phyloP scores from a whole-genome alignment of 2,113 vertebrate species.

The Brachypodius melanocephalos region DNA sequence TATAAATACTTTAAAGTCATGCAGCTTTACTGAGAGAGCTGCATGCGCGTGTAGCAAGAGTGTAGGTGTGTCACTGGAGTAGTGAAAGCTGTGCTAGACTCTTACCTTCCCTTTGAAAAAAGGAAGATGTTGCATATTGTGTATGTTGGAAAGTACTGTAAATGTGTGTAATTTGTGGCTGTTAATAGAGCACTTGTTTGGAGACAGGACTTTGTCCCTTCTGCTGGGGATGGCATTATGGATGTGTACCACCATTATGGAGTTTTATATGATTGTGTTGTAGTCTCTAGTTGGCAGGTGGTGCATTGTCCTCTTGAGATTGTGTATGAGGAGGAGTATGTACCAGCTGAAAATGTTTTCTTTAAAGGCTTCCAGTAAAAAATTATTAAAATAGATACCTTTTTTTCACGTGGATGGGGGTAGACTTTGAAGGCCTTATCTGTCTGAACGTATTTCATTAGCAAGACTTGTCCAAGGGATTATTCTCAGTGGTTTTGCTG shows the following conservation, averaged over 20 bases:
- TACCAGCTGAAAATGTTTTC: not conserved
- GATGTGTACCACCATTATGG: accelerated
- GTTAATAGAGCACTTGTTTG: not conserved
- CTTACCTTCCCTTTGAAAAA: not conserved
- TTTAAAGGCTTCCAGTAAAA: not conserved
- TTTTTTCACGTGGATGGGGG: not conserved
- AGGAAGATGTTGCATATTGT: not conserved
- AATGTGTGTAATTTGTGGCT: not conserved
- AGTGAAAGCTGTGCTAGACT: not conserved
- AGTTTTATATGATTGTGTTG: not conserved
- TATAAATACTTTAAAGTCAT: not conserved
- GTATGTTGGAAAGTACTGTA: not conserved
- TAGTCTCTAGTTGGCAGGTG: not conserved
- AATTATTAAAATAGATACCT: not conserved
- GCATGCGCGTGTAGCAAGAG: not conserved
- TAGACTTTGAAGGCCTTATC: not conserved
- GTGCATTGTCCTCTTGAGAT: not conserved
- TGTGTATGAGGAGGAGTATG: not conserved
- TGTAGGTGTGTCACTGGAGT: not conserved
- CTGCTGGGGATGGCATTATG: not conserved
- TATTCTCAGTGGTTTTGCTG: not conserved
- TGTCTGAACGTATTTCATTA: not conserved
- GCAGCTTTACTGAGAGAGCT: not conserved
- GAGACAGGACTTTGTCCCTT: not conserved
- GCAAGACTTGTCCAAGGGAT: not conserved